phyloP scores from a whole-genome alignment of 1,140 invertebrate genomes.

The Leptoteleia sp. region DNA sequence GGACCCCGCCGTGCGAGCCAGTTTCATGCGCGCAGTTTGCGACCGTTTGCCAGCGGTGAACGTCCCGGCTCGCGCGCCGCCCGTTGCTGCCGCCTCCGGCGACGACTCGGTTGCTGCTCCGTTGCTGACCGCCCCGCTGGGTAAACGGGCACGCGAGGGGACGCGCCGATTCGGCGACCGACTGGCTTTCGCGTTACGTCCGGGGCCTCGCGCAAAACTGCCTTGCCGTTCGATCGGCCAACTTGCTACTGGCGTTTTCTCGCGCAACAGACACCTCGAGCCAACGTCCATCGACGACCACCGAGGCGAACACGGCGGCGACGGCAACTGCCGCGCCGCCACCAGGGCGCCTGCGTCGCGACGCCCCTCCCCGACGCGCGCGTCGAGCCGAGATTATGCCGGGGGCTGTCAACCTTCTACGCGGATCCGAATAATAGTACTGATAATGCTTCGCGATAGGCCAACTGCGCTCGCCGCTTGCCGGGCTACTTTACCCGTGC shows the following conservation, averaged over 20 bases:
- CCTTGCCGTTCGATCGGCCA: slow-evolving; percentile 50
- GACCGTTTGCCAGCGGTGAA: no score
- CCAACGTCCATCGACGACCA: slow-evolving; percentile 60
- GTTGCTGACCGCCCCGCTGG: no score
- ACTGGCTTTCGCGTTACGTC: slow-evolving; percentile 1
- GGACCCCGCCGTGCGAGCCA: neutral
- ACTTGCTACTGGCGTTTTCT: slow-evolving; percentile 48
- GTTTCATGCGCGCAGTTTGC: neutral
- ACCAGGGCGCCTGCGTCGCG: slow-evolving; percentile 61
- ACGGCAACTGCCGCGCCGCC: slow-evolving; percentile 43
- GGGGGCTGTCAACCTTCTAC: slow-evolving; percentile 61
- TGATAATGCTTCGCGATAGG: slow-evolving; percentile 46
- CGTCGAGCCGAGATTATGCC: slow-evolving; percentile 38
- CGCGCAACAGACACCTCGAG: slow-evolving; percentile 49
- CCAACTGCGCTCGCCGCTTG: slow-evolving; percentile 30
- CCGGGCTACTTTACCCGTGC: no score
- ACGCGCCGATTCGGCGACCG: slow-evolving; percentile 8
- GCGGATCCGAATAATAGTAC: slow-evolving; percentile 49
- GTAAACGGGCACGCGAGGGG: no score
- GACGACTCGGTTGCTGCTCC: no score
- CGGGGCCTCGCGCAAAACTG: slow-evolving; percentile 5
- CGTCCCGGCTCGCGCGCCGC: no score
- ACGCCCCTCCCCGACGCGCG: slow-evolving; percentile 46
- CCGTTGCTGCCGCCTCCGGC: no score
- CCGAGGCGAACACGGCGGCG: slow-evolving; percentile 52